Conservation (phyloP, 2,888 invertebrate genomes). For the Acanthosepion pharaonis region DNA sequence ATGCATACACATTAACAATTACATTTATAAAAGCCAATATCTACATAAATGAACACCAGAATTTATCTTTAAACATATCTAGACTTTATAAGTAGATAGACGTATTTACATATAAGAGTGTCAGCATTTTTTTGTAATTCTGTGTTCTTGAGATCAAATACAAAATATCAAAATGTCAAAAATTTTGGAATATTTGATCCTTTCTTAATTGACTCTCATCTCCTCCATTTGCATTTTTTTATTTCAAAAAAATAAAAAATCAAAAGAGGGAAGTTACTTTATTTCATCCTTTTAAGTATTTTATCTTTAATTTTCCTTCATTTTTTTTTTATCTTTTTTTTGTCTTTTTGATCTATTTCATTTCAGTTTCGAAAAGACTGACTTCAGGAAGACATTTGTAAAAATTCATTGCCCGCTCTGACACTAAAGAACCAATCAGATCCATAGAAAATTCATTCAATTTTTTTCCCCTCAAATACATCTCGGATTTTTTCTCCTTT, state of each 20-base stretch:
- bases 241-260: not conserved
- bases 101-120: conserved; percentile 4
- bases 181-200: conserved; percentile 33
- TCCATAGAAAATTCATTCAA: conserved; percentile 13
- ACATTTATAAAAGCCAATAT: no score
- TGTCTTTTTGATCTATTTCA: not conserved
- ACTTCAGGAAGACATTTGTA: not conserved
- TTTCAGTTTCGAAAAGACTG: conserved; percentile 17
- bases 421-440: conserved; percentile 23
- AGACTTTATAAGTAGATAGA: not conserved
- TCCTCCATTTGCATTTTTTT: not conserved
- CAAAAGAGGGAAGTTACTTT: not conserved
- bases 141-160: not conserved
- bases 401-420: conserved; percentile 9
- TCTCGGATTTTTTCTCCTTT: not conserved
- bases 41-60: not conserved
- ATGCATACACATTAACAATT: no score
- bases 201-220: not conserved
- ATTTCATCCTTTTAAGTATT: not conserved
- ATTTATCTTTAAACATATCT: not conserved
- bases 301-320: not conserved
- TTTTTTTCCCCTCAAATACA: not conserved
- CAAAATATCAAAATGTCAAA: conserved; percentile 23
- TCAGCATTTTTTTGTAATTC: conserved; percentile 12
- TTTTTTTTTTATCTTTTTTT: not conserved